Percentiles rank a stretch among this genome's conserved stretches.
phyloP scores from a whole-genome alignment of 1,140 invertebrate genomes.

The Meteorus sp. region DNA sequence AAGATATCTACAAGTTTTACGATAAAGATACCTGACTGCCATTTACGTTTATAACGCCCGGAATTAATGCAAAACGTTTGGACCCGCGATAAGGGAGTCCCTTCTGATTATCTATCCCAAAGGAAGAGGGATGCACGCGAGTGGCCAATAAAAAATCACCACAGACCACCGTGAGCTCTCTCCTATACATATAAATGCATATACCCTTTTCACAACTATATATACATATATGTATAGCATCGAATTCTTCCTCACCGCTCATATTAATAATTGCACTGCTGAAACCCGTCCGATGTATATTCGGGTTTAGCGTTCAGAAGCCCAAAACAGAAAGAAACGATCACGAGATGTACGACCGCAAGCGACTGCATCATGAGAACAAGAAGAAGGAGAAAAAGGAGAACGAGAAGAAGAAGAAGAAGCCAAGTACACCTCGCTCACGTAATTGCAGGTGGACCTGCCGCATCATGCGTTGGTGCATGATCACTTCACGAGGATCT shows the following conservation, averaged over 20 bases:
- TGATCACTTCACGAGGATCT: constrained; percentile 1
- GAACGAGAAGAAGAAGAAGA: constrained; percentile 6
- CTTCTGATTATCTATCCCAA: constrained; percentile 21
- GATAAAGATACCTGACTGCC: constrained; percentile 15
- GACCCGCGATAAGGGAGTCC: constrained; percentile 8
- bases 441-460: constrained; percentile 16
- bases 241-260: constrained; percentile 9
- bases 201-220: not conserved
- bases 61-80: constrained; percentile 19
- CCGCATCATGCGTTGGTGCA: not conserved
- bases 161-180: constrained; percentile 8
- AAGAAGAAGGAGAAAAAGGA: not conserved
- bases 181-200: not conserved
- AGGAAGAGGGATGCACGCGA: constrained; percentile 6
- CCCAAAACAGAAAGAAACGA: constrained; percentile 6
- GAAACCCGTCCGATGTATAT: constrained; percentile 20
- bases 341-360: constrained; percentile 7
- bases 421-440: constrained; percentile 6
- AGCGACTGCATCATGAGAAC: constrained; percentile 2
- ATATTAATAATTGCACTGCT: constrained; percentile 27
- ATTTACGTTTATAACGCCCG: constrained; percentile 21
- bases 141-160: constrained; percentile 14
- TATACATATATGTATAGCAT: not conserved
- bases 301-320: constrained; percentile 10
- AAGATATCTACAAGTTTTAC: constrained; percentile 14